Percentiles rank a stretch among this genome's conserved stretches.
Conservation (phyloP, 2,113 vertebrate genomes). For the Macroglossus sobrinus region DNA sequence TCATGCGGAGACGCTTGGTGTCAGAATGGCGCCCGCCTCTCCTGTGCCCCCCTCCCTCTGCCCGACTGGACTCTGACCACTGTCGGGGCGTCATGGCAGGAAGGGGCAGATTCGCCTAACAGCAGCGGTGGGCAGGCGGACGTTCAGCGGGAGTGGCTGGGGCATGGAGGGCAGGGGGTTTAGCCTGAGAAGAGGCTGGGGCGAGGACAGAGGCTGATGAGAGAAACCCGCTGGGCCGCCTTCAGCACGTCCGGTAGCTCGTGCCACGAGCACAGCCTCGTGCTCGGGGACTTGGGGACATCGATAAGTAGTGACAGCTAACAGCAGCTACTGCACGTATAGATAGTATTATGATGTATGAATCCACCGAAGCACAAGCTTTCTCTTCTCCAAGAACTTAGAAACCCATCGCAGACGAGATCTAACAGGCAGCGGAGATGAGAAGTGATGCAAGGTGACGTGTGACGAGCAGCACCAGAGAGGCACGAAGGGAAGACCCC, state of each 20-base stretch:
- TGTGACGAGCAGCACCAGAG: neutral
- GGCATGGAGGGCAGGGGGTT: neutral
- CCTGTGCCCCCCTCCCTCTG: neutral
- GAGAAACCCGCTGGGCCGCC: neutral
- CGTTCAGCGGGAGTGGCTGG: neutral
- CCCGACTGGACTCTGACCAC: conserved; percentile 4
- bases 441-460: neutral
- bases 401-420: neutral
- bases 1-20: conserved; percentile 18
- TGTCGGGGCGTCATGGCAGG: neutral
- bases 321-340: neutral
- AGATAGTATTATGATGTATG: accelerated
- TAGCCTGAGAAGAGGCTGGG: neutral
- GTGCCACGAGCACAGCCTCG: accelerated
- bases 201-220: neutral
- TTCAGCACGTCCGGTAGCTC: neutral
- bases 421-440: neutral
- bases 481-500: neutral
- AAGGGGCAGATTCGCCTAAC: neutral
- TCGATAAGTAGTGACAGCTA: neutral
- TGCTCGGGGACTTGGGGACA: neutral
- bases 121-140: neutral
- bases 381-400: neutral
- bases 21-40: conserved; percentile 47
- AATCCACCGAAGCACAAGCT: neutral